Evolutionary conservation across 2,797 vertebrate genomes (phyloP).

Genomic region (Cryptoblepharus egeriae): DNA sequence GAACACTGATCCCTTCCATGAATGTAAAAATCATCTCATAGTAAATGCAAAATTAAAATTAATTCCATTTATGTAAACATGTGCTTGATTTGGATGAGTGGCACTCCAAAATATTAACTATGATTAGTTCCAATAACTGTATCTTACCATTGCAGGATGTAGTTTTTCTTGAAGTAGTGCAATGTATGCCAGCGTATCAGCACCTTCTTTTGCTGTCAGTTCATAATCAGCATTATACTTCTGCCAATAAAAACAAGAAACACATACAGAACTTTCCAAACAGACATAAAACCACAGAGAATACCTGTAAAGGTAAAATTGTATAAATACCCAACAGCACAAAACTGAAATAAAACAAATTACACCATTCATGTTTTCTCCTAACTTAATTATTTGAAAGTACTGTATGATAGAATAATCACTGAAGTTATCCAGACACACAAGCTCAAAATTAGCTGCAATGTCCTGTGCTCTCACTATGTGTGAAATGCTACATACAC

Average conservation of each 20-base stretch:
- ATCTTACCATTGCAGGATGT: conserved; percentile 88
- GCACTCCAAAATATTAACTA: background rate
- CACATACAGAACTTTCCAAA: conserved; percentile 22
- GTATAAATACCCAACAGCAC: conserved; percentile 4
- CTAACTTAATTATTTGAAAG: background rate
- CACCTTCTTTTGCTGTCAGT: conserved; percentile 92
- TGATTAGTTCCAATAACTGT: background rate
- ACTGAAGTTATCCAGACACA: background rate
- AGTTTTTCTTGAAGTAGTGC: conserved; percentile 95
- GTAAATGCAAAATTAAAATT: background rate
- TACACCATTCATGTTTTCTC: conserved; percentile 5
- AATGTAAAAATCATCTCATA: background rate
- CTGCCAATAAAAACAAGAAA: conserved; percentile 74
- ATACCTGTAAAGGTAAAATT: conserved; percentile 34
- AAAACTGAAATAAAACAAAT: background rate
- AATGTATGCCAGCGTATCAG: conserved; percentile 95
- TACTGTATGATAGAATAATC: background rate
- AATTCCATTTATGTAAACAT: background rate
- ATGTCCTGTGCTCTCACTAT: no score
- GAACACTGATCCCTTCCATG: background rate
- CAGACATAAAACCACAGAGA: background rate
- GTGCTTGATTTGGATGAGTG: background rate
- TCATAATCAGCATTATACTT: conserved; percentile 95
- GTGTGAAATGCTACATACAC: no score
- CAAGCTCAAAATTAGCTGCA: background rate